Base-by-base conservation (phyloP, 2,888 invertebrate species). In the Dysmachus trigonus region DNA sequence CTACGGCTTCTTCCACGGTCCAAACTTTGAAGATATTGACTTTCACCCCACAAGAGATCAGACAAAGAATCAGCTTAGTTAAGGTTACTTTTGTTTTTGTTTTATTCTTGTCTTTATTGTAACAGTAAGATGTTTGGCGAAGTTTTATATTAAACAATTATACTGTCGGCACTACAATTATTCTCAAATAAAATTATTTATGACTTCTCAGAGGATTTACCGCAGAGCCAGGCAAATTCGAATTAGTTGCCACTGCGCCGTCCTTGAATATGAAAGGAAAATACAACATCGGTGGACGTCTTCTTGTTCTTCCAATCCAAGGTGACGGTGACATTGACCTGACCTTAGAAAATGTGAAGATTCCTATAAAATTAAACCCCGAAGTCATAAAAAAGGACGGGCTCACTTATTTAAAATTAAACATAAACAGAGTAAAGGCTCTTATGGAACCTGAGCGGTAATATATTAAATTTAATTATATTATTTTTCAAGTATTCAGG, bases 301-400 rank as follows among this genome's bases (percentile, higher is more conserved):
- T 93, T 7, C 87, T 92, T 27, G 87, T 92, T 5, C 88, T 92
- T 53, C 91, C 92, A 4, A 89, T 93, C 35, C 89, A 89, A 27
- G 92, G 92, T 0, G 88, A 88, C 31, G 92, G 92, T 2, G 87
- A 88, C 38, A 89, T 90, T 2, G 87, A 89, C 27, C 87, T 91
- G 1, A 51, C 74, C 31, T 2, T 74, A 2, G 51, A 74, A 4
- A 30, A 31, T 74, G 51, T 85, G 7, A 35, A 30, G 31, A 10
- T 31, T 10, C 47, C 72, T 1, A 27, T 53, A 0, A 74, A 51
- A 85, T 33, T 74, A 30, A 73, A 85, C n/a, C 51, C 85, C 10
- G 30, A 51, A 15, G 13, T 51, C 5, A 8, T 41, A 3, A 30
- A 38, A 15, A 72, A 72, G 7, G 38, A 84, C 22, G 72, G 72